Evolutionary conservation across 2,797 vertebrate species (phyloP).

Genomic region (Eulemur coronatus): DNA sequence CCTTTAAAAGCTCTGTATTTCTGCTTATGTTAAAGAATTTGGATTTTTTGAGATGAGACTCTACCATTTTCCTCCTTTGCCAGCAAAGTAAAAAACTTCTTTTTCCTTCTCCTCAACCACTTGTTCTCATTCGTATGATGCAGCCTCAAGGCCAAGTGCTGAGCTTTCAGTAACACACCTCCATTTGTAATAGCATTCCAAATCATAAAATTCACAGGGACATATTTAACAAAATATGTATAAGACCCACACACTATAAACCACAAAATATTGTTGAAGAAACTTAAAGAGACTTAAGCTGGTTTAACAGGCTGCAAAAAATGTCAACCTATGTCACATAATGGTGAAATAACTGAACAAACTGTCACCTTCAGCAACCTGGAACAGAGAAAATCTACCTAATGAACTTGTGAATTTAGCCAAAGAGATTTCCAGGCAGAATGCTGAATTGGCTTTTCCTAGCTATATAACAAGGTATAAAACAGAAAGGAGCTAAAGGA

Average conservation of each 20-base stretch:
- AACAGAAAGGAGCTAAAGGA: background rate
- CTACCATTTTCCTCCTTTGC: too few relatives aligned
- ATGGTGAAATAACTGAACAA: background rate
- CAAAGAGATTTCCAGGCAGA: background rate
- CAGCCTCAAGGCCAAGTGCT: too few relatives aligned
- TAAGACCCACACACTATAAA: background rate
- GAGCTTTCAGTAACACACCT: background rate
- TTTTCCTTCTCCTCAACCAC: too few relatives aligned
- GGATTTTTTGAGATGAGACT: too few relatives aligned
- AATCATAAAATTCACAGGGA: background rate
- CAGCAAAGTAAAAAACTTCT: too few relatives aligned
- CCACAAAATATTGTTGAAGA: background rate
- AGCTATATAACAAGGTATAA: background rate
- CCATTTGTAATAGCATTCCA: background rate
- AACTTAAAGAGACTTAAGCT: background rate
- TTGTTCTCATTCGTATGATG: too few relatives aligned
- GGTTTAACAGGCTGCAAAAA: background rate
- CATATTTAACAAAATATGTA: background rate
- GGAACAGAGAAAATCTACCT: background rate
- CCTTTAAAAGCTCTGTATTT: too few relatives aligned
- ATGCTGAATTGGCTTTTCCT: background rate
- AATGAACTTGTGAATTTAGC: background rate
- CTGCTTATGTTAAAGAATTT: too few relatives aligned
- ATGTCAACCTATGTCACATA: background rate
- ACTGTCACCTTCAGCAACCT: background rate